A percentile compares a stretch with the other conserved stretches of the same genome.
These are phyloP conservation scores for Halcyon smyrnensis DNA, from an alignment of 2,797 vertebrate genomes.

Conservation along the genomic window DNA sequence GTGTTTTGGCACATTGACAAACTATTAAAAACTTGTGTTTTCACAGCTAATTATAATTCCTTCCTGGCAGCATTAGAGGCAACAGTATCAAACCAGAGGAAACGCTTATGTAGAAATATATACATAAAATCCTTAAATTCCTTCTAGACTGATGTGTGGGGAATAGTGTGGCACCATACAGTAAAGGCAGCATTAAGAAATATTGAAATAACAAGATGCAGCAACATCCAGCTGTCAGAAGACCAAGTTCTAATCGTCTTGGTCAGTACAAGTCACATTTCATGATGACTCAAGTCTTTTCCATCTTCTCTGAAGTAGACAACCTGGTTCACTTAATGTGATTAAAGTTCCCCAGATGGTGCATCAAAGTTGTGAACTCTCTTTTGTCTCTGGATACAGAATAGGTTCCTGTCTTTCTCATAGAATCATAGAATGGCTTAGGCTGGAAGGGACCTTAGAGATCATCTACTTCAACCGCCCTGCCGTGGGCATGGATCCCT, in stretches of 20 bases:
- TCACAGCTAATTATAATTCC: constrained; percentile 1
- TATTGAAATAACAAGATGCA: not conserved
- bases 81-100: not conserved
- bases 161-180: not conserved
- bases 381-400: not conserved
- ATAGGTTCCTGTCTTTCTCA: not conserved
- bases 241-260: not conserved
- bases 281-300: not conserved
- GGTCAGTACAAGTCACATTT: not conserved
- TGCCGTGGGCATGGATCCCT: too few relatives aligned
- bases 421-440: too few relatives aligned
- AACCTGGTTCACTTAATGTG: not conserved
- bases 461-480: too few relatives aligned
- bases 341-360: not conserved
- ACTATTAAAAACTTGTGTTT: constrained; percentile 2
- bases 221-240: not conserved
- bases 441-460: too few relatives aligned
- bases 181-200: not conserved
- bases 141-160: not conserved
- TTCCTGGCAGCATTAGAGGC: not conserved
- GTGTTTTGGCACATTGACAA: not conserved
- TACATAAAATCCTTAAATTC: not conserved
- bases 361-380: not conserved
- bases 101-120: not conserved
- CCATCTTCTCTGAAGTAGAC: not conserved